Percentiles rank a stretch among this genome's conserved stretches.
Evolutionary conservation across 2,113 vertebrate genomes (phyloP).

Genomic region (Dermatemys mawii): DNA sequence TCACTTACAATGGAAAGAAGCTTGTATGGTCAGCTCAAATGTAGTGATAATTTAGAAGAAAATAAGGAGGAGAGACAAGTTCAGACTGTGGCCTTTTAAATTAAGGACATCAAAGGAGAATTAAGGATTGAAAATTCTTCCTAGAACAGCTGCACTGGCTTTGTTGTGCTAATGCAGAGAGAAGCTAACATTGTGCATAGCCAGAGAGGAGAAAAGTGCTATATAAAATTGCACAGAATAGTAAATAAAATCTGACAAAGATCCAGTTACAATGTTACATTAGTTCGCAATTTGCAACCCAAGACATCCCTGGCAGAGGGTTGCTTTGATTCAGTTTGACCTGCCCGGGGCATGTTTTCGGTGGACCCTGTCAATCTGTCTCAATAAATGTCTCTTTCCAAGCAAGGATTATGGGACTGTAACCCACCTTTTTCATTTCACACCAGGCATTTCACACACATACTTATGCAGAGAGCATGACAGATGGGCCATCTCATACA

Average conservation of each 20-base stretch:
- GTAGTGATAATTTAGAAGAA: background rate
- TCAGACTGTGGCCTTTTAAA: background rate
- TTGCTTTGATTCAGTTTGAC: background rate
- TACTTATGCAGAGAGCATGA: background rate
- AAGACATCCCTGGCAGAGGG: background rate
- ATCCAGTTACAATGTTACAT: background rate
- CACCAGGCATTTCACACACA: background rate
- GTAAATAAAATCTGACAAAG: background rate
- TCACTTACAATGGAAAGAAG: background rate
- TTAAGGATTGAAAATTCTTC: background rate
- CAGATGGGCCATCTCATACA: background rate
- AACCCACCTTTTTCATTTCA: background rate
- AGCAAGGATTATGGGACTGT: background rate
- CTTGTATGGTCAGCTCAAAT: background rate
- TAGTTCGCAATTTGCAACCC: background rate
- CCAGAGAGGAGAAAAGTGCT: background rate
- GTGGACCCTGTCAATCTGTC: background rate
- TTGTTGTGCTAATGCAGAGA: conserved; percentile 3
- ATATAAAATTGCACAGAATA: background rate
- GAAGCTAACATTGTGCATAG: background rate
- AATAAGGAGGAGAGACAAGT: background rate
- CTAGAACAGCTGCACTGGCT: background rate
- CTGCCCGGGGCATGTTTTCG: background rate
- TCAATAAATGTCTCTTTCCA: background rate
- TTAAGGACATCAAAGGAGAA: background rate